These are phyloP conservation scores for Rhogogaster chlorosoma DNA, from an alignment of 2,888 invertebrate genomes.

Conservation along the genomic window DNA sequence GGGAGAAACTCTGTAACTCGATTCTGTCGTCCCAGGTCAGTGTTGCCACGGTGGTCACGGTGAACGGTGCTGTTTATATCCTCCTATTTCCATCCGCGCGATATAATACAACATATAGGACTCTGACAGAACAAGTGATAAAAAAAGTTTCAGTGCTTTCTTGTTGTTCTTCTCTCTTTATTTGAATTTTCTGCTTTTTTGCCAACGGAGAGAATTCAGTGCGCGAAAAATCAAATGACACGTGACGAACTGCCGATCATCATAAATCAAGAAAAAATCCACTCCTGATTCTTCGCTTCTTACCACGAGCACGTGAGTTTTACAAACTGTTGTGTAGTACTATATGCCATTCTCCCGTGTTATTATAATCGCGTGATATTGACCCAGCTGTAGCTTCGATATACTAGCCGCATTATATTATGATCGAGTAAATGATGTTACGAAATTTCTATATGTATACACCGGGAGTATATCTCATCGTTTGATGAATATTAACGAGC, in stretches of 20 bases:
- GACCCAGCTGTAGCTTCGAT: neutral
- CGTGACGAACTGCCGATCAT: neutral
- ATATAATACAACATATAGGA: neutral
- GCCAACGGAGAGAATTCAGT: neutral
- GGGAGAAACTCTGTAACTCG: conserved; percentile 64
- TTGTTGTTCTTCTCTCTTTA: neutral
- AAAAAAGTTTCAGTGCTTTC: neutral
- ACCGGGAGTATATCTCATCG: too few relatives aligned
- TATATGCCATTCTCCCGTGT: neutral
- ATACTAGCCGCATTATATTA: neutral
- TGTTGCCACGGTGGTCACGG: conserved; percentile 68
- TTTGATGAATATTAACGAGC: neutral
- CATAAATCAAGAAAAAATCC: neutral
- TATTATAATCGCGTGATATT: conserved; percentile 3
- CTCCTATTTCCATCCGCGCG: neutral
- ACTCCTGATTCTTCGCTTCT: too few relatives aligned
- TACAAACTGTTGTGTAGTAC: neutral
- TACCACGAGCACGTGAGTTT: conserved; percentile 25
- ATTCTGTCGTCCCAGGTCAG: conserved; percentile 72
- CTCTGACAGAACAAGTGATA: neutral
- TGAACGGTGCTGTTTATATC: conserved; percentile 57
- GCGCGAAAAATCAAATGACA: neutral
- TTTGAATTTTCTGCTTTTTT: too few relatives aligned
- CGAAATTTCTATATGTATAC: neutral
- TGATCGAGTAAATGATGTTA: neutral